Base-by-base conservation (phyloP, 1,140 invertebrate genomes). In the Psilanteris sp. region DNA sequence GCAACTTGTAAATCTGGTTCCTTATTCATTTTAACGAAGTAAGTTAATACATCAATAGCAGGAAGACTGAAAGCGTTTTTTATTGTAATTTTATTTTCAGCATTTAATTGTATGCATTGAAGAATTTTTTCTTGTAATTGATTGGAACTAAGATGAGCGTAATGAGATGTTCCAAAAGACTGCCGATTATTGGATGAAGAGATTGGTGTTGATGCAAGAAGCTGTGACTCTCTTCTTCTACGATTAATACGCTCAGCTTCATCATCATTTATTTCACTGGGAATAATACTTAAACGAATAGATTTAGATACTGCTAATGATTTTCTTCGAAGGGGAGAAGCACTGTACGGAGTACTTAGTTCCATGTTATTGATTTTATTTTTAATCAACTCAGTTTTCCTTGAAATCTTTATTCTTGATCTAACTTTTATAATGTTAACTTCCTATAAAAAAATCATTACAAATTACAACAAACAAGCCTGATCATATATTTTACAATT, bases 31-130 rank as follows among this genome's bases (percentile, higher is more conserved):
- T 91, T 90, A n/a, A 94, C 77, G 88, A 94, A 91, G 9, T 93
- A 91, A 5, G 91, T 89, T 91, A 96, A 93, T 76, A 93, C 93
- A 80, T 96, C 95, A 77, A 96, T 96, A 9, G 96, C 89, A 77
- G 94, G 91, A 1, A 96, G 85, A 74, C 91, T 92, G 89, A 95
- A 96, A 0, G 93, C 94, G 91, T 96, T 96, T 82, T 95, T 94
- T 10, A 90, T 88, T 73, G 90, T 95, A 61, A 96, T 96, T 93
- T 96, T 94, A 29, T 92, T 92, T 83, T 92, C 91, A 0, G 90
- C 78, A 27, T 88, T 91, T 1, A 93, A 79, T 71, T 92, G 90
- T 43, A 93, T 91, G 70, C 91, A 93, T 16, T 89, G 88, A 1
- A 85, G 66, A 67, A 91, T 91, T 66, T 90, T 89, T 31, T 91